Evolutionary conservation across 1,140 invertebrate species (phyloP).

Genomic region (Drosophila pallidifrons): DNA sequence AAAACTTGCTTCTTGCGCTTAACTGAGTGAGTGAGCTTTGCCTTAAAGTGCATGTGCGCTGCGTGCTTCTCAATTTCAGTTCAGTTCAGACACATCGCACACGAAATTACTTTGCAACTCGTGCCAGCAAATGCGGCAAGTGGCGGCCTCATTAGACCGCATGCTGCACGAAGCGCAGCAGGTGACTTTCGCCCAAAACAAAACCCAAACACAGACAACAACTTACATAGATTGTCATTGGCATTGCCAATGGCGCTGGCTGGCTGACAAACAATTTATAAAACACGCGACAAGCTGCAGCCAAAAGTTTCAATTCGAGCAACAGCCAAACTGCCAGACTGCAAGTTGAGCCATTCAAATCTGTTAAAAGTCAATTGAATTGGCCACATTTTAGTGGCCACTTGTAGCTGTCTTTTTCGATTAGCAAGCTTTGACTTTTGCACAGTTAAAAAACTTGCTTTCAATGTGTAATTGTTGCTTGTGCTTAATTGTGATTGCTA

Average conservation of each 20-base stretch:
- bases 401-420: slow-evolving; percentile 20
- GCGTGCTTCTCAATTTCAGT: slow-evolving; percentile 40
- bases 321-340: too few relatives aligned
- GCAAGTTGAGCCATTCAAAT: not conserved
- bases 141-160: slow-evolving; percentile 60
- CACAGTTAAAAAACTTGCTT: not conserved
- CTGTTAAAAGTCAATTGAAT: slow-evolving; percentile 14
- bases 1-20: slow-evolving; percentile 31
- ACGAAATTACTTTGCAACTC: slow-evolving; percentile 69
- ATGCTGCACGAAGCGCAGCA: slow-evolving; percentile 30
- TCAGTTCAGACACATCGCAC: not conserved
- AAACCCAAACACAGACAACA: not conserved
- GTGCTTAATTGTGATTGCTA: too few relatives aligned
- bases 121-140: slow-evolving; percentile 37
- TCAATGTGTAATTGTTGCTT: too few relatives aligned
- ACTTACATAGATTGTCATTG: not conserved
- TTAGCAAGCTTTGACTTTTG: not conserved
- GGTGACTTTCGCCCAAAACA: slow-evolving; percentile 33
- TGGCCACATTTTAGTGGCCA: slow-evolving; percentile 10
- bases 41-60: slow-evolving; percentile 33
- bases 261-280: too few relatives aligned
- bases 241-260: not conserved
- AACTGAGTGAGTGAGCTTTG: slow-evolving; percentile 23
- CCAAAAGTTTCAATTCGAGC: not conserved
- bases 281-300: too few relatives aligned